Conservation (phyloP, 30 jellyfish, hydroid and myxozoan genomes). For the Pseudorhiza aurosa region DNA sequence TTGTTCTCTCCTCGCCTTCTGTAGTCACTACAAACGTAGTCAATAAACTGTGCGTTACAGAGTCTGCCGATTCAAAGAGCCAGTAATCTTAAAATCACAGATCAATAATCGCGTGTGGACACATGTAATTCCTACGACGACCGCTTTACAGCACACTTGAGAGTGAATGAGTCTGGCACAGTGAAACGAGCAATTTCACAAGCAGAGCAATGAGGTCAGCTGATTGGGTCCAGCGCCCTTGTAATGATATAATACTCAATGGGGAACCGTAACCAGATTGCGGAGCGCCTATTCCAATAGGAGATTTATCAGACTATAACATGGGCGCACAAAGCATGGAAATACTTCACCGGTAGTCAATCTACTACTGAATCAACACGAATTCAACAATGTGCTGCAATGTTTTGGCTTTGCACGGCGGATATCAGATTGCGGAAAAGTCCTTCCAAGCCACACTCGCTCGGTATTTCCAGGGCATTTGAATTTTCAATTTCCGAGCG, state of each 20-base stretch:
- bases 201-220: slow-evolving; percentile 53
- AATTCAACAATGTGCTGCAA: not conserved
- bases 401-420: slow-evolving; percentile 36
- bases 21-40: not conserved
- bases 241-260: slow-evolving; percentile 65
- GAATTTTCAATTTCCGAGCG: slow-evolving; percentile 12
- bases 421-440: slow-evolving; percentile 28
- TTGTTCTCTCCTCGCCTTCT: not conserved
- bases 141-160: no score
- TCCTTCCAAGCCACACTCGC: no score
- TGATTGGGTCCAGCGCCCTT: slow-evolving; percentile 71
- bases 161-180: slow-evolving; percentile 25
- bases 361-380: slow-evolving; percentile 15
- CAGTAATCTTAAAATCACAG: not conserved
- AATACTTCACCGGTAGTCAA: slow-evolving; percentile 66
- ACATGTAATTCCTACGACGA: no score
- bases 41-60: not conserved
- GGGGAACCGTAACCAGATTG: slow-evolving; percentile 79
- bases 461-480: slow-evolving; percentile 10
- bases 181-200: slow-evolving; percentile 45
- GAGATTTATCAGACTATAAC: slow-evolving; percentile 50
- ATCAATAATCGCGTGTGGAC: not conserved
- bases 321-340: slow-evolving; percentile 39
- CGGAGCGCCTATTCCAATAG: slow-evolving; percentile 73
- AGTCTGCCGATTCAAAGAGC: slow-evolving; percentile 21